Base-by-base conservation (phyloP, 1,140 invertebrate genomes). In the Drosophila mauritiana region DNA sequence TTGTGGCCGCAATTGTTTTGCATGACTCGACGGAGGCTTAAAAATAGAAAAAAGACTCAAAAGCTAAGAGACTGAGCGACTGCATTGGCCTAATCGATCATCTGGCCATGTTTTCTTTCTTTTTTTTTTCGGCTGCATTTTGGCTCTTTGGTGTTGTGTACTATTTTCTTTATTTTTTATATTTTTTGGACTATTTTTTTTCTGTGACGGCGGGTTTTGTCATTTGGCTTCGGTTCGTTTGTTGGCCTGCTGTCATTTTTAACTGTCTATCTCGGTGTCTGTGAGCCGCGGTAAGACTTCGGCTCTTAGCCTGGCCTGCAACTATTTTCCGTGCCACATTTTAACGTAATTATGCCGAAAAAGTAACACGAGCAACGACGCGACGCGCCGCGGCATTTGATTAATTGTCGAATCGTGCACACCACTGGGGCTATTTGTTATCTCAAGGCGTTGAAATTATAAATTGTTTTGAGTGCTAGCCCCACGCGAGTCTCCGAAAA, bases 361-460 rank as follows among this genome's bases (percentile, higher is more conserved):
- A 89, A 76, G 84, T 88, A 84, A 89, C 84, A 83, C 84, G 84
- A 88, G 82, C 69, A 73, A 86, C 77, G 82, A 70, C 72, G 75
- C 80, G 79, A 79, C 78, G 70, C 83, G 69, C 55, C 73, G 74
- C 62, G 63, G 54, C 63, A 43, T 77, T 77, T 89, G 84, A 89
- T 89, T 89, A 89, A 89, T 89, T 89, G 84, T 80, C 77, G 80
- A 89, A 84, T 89, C 84, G 84, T 89, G 84, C 84, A 78, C 80
- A 80, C 84, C 64, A 82, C 82, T 72, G 77, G 73, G 82, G 84
- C 84, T 89, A 89, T 89, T 89, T 89, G 84, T 89, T 89, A 89
- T 89, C 84, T 89, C 62, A 89, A 89, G 84, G 84, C 84, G 84
- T 89, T 89, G 84, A 89, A 89, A 89, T 89, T 89, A 89, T 89